phyloP scores from a whole-genome alignment of 2,888 invertebrate species.

The Euplagia quadripunctaria region DNA sequence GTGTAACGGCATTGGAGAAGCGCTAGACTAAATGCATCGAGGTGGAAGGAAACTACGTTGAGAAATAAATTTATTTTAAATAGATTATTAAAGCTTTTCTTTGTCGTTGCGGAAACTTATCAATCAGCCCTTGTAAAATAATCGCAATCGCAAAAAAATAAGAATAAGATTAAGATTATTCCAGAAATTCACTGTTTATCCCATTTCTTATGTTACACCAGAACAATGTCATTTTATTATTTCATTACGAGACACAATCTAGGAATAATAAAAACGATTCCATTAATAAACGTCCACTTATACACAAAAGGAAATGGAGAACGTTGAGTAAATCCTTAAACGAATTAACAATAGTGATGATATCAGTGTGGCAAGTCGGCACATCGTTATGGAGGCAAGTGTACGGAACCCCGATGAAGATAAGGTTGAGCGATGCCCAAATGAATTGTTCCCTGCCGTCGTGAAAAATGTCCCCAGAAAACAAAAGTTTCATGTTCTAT shows the following conservation, averaged over 20 bases:
- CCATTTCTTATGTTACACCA: neutral
- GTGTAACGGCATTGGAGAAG: no score
- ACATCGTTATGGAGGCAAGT: slow-evolving; percentile 42
- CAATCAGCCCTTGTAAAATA: no score
- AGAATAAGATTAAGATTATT: neutral
- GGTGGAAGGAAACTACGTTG: no score
- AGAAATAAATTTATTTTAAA: no score
- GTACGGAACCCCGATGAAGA: slow-evolving; percentile 32
- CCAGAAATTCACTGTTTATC: neutral
- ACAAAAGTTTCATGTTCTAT: neutral
- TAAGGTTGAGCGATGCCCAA: slow-evolving; percentile 44
- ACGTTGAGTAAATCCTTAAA: slow-evolving; percentile 32
- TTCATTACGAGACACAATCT: neutral
- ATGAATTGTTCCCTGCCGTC: slow-evolving; percentile 33
- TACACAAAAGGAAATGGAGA: slow-evolving; percentile 26
- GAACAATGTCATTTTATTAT: neutral
- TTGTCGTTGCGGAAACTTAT: no score
- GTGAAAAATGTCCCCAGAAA: slow-evolving; percentile 20
- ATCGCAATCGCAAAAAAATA: no score
- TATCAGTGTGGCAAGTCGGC: slow-evolving; percentile 35
- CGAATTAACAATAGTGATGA: slow-evolving; percentile 49
- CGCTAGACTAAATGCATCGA: no score
- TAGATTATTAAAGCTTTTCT: no score
- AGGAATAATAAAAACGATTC: slow-evolving; percentile 1
- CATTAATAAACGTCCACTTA: slow-evolving; percentile 19